Conservation (phyloP, 2,888 invertebrate species). For the Gastrophysa polygoni region DNA sequence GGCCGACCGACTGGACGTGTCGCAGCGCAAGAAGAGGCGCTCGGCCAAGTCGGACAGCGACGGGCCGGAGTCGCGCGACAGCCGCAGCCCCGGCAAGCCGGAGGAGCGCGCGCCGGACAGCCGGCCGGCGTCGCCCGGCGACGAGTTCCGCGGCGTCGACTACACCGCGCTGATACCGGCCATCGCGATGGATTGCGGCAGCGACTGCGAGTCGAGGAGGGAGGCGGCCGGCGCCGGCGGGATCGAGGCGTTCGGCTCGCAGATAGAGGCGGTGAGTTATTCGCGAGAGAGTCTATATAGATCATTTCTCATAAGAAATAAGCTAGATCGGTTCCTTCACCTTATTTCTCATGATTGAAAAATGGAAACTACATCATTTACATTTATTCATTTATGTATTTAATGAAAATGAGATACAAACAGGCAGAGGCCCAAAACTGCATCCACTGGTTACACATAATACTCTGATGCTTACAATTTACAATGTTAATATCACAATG, state of each 20-base stretch:
- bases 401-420: too few relatives aligned
- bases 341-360: too few relatives aligned
- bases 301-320: too few relatives aligned
- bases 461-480: too few relatives aligned
- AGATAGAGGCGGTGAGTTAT: slow-evolving; percentile 38
- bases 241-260: slow-evolving; percentile 30
- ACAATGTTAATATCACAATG: too few relatives aligned
- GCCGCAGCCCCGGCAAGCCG: slow-evolving; percentile 51
- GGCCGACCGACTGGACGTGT: slow-evolving; percentile 47
- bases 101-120: slow-evolving; percentile 36
- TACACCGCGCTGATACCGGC: slow-evolving; percentile 56
- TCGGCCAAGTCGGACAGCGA: slow-evolving; percentile 13
- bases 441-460: too few relatives aligned
- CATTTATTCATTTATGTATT: too few relatives aligned
- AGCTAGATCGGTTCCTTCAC: too few relatives aligned
- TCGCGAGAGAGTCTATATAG: too few relatives aligned
- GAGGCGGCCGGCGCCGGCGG: slow-evolving; percentile 29
- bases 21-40: slow-evolving; percentile 44
- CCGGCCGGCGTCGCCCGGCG: slow-evolving; percentile 50
- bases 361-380: too few relatives aligned
- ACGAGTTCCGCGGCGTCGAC: slow-evolving; percentile 52
- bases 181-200: slow-evolving; percentile 50
- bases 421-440: too few relatives aligned
- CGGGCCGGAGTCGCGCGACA: slow-evolving; percentile 52
- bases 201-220: slow-evolving; percentile 51